Base-by-base conservation (phyloP, 2,888 invertebrate genomes). In the Drosophila nigritarsus region DNA sequence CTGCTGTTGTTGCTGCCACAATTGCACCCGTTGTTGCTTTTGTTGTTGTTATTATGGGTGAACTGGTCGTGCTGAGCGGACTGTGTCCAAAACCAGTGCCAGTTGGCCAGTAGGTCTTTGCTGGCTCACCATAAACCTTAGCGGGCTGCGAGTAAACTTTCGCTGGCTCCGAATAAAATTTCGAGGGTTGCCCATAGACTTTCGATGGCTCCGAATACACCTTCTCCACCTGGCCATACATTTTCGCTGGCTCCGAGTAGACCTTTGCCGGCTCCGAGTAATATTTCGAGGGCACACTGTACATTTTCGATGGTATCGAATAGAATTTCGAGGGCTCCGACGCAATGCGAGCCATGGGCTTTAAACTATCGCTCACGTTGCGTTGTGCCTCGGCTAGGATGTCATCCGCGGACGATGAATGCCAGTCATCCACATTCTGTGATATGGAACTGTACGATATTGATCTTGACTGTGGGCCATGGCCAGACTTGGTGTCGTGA, bases 151-250 rank as follows among this genome's bases (percentile, higher is more conserved):
- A 92, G 78, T 94, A 94, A 1, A 94, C 91, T 79, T 94, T 94
- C 2, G 95, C 94, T 1, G 95, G 95, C 87, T 95, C 94, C 24
- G 94, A 94, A 78, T 95, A 95, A 65, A 94, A 93, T 80, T 94
- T 95, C 3, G 95, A 94, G 0, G 95, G 95, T 84, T 95, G 94
- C 24, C 94, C 94, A 82, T 95, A 95, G 0, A 94, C 89, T 78
- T 94, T 94, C 3, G 94, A 92, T 0, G 94, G 94, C 64, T 94
- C 93, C 1, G 94, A 93, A 77, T 94, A 94, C 0, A 94, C 90
- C 64, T 94, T 94, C 18, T 94, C 94, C 0, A 94, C 94, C 78
- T 94, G 94, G 0, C 94, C 92, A 79, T 94, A 94, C 24, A 94
- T 91, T 75, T 94, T 94, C 0, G 95, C 94, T 0, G 95, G 95